Evolutionary conservation across 2,888 invertebrate species (phyloP).

Genomic region (Drosophila kambysellisi): DNA sequence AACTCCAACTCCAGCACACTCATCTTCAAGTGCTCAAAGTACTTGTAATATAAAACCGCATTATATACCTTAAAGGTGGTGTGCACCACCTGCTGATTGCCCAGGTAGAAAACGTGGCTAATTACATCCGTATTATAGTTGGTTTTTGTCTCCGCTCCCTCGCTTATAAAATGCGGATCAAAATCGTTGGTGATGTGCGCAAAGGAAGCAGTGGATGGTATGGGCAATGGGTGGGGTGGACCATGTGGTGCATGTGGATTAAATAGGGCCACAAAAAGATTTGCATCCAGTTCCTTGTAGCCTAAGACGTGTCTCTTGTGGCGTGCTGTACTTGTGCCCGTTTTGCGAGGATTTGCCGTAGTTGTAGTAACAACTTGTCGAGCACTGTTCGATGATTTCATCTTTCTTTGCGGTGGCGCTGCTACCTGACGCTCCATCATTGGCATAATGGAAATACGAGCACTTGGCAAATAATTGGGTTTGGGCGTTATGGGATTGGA

Average conservation of each 20-base stretch:
- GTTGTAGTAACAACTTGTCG: slow-evolving; percentile 34
- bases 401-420: slow-evolving; percentile 32
- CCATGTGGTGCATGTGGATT: slow-evolving; percentile 64
- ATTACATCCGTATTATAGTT: slow-evolving; percentile 81
- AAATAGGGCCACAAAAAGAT: slow-evolving; percentile 77
- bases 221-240: slow-evolving; percentile 47
- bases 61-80: slow-evolving; percentile 91
- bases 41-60: slow-evolving; percentile 91
- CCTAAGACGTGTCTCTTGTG: slow-evolving; percentile 75
- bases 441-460: slow-evolving; percentile 58
- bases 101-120: slow-evolving; percentile 84
- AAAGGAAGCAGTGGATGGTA: slow-evolving; percentile 56
- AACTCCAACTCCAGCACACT: slow-evolving; percentile 91
- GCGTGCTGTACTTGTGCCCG: slow-evolving; percentile 46
- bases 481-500: slow-evolving; percentile 68
- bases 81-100: slow-evolving; percentile 86
- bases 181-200: slow-evolving; percentile 70
- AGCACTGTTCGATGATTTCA: slow-evolving; percentile 2
- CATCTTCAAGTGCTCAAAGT: slow-evolving; percentile 90
- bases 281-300: slow-evolving; percentile 77
- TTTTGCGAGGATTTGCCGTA: slow-evolving; percentile 19
- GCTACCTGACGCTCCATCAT: slow-evolving; percentile 66
- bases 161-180: slow-evolving; percentile 69
- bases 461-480: slow-evolving; percentile 70
- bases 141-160: slow-evolving; percentile 64